These are phyloP conservation scores for Lacerta viridis DNA, from an alignment of 2,797 vertebrate genomes.

Conservation along the genomic window DNA sequence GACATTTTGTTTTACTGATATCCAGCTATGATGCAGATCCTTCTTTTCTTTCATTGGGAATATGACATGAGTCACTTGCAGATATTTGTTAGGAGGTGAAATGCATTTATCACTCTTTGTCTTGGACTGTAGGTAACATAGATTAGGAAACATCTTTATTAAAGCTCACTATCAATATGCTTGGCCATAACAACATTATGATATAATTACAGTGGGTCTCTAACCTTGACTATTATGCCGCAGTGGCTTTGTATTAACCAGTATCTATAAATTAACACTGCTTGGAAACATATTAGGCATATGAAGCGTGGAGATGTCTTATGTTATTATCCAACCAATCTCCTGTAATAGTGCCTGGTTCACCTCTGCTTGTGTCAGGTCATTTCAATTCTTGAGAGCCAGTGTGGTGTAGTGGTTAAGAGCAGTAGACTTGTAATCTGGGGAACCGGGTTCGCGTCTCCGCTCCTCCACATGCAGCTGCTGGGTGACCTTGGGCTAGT, in stretches of 20 bases:
- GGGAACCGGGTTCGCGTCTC: too few species aligned
- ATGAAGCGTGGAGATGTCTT: background rate
- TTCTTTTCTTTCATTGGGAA: background rate
- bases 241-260: slow-evolving; percentile 16
- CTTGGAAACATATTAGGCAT: slow-evolving; percentile 19
- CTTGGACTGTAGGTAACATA: background rate
- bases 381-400: slow-evolving; percentile 29
- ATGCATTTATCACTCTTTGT: background rate
- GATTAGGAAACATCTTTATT: background rate
- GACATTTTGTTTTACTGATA: background rate
- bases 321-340: slow-evolving; percentile 19
- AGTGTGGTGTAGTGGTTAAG: too few species aligned
- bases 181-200: slow-evolving; percentile 17
- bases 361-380: slow-evolving; percentile 32
- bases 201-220: background rate
- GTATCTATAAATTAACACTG: slow-evolving; percentile 28
- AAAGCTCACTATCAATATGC: background rate
- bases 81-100: background rate
- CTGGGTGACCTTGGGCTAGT: too few species aligned
- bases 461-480: too few species aligned
- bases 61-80: background rate
- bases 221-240: background rate
- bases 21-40: background rate
- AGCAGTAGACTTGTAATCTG: too few species aligned
- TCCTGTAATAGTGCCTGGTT: slow-evolving; percentile 8